Conservation (phyloP, 1,140 invertebrate species). For the Anthonomus grandis region DNA sequence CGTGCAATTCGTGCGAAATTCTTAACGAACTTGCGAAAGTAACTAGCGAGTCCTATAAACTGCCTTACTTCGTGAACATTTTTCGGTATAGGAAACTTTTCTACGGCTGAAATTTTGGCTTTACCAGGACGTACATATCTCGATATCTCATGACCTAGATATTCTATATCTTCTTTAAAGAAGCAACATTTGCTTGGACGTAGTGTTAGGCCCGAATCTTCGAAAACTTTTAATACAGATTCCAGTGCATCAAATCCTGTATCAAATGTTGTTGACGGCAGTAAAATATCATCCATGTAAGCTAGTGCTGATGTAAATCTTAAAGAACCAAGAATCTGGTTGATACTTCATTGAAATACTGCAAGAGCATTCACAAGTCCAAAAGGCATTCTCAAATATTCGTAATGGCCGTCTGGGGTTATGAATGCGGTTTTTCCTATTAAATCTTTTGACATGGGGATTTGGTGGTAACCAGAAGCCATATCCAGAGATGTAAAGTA, state of each 20-base stretch:
- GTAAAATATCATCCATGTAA: slow-evolving; percentile 35
- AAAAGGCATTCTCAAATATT: slow-evolving; percentile 48
- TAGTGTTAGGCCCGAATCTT: not conserved
- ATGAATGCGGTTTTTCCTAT: slow-evolving; percentile 45
- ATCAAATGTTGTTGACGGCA: slow-evolving; percentile 29
- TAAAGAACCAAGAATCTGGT: slow-evolving; percentile 35
- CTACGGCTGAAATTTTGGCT: not conserved
- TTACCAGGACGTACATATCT: not conserved
- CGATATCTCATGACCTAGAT: not conserved
- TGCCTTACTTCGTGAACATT: not conserved
- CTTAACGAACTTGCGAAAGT: slow-evolving; percentile 1
- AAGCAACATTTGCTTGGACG: not conserved
- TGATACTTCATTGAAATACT: slow-evolving; percentile 35
- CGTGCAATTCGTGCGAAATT: too few relatives aligned
- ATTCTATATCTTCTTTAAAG: not conserved
- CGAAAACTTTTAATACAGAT: slow-evolving; percentile 23
- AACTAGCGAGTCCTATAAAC: not conserved
- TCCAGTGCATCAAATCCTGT: slow-evolving; percentile 27
- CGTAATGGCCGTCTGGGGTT: slow-evolving; percentile 47
- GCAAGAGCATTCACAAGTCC: slow-evolving; percentile 40
- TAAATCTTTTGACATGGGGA: slow-evolving; percentile 34
- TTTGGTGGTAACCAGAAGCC: slow-evolving; percentile 27
- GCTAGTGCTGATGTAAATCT: slow-evolving; percentile 33
- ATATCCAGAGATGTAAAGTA: slow-evolving; percentile 31
- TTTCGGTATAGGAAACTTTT: not conserved